Conservation (phyloP, 2,113 vertebrate species). For the Craseonycteris thonglongyai region DNA sequence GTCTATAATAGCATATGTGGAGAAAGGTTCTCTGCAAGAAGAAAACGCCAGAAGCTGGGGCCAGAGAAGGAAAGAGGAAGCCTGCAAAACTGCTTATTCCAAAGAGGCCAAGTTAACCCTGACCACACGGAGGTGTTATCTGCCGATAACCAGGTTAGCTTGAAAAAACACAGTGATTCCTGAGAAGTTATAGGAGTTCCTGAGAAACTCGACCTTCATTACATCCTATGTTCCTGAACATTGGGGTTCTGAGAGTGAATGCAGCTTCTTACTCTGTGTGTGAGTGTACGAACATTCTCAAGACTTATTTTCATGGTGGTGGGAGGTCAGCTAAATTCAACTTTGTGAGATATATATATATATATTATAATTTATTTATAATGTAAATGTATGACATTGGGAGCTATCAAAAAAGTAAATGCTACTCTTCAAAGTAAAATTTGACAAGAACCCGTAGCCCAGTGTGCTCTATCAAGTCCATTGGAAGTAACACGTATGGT, state of each 20-base stretch:
- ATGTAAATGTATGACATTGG: background rate
- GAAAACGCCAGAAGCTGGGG: too few species aligned
- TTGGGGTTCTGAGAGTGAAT: background rate
- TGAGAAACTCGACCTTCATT: background rate
- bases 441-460: background rate
- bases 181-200: background rate
- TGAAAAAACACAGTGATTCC: background rate
- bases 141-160: background rate
- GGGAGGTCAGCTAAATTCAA: background rate
- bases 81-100: background rate
- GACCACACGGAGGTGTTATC: background rate
- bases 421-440: background rate
- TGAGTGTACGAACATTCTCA: background rate
- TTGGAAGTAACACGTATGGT: background rate
- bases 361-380: background rate
- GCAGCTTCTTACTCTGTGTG: fast-evolving
- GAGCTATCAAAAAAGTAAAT: background rate
- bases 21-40: background rate
- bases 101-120: background rate
- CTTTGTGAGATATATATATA: background rate
- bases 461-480: fast-evolving
- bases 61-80: background rate
- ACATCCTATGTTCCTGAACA: background rate
- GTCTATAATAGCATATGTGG: background rate
- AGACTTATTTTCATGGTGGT: background rate